Percentiles rank a stretch among this genome's conserved stretches.
These are phyloP conservation scores for Philaethria dido DNA, from an alignment of 2,888 invertebrate species.

Conservation along the genomic window DNA sequence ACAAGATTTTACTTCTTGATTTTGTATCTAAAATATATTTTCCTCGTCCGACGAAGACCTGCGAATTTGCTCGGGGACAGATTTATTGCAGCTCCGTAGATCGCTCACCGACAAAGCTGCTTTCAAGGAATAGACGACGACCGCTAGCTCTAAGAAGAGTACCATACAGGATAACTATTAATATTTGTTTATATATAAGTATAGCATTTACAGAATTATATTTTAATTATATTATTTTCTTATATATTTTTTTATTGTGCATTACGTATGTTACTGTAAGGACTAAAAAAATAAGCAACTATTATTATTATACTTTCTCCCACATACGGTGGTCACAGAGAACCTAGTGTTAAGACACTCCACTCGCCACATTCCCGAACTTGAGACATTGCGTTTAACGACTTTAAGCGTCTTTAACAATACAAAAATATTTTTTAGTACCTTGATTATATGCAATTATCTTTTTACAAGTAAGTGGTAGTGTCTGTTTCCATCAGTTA, in stretches of 20 bases:
- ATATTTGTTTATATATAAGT: not conserved
- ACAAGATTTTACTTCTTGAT: not conserved
- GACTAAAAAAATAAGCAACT: too few relatives aligned
- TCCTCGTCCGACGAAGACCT: constrained; percentile 24
- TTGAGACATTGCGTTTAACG: too few relatives aligned
- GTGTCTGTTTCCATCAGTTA: not conserved
- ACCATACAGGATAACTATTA: constrained; percentile 2
- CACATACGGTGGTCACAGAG: too few relatives aligned
- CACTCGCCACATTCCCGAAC: too few relatives aligned
- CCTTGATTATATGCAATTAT: not conserved
- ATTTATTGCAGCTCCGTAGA: constrained; percentile 31
- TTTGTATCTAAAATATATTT: constrained; percentile 9
- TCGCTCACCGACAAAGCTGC: constrained; percentile 13
- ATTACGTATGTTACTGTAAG: too few relatives aligned
- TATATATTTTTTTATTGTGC: not conserved
- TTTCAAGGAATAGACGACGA: constrained; percentile 23
- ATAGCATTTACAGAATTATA: not conserved
- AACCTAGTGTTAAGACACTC: too few relatives aligned
- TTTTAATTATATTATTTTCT: not conserved
- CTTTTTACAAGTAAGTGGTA: not conserved
- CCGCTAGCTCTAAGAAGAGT: constrained; percentile 24
- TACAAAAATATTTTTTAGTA: not conserved
- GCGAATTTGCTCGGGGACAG: constrained; percentile 27
- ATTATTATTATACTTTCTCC: too few relatives aligned
- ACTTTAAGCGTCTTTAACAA: not conserved